A percentile compares a stretch with the other conserved stretches of the same genome.
Conservation (phyloP, 1,140 invertebrate species). For the Microvelia longipes region DNA sequence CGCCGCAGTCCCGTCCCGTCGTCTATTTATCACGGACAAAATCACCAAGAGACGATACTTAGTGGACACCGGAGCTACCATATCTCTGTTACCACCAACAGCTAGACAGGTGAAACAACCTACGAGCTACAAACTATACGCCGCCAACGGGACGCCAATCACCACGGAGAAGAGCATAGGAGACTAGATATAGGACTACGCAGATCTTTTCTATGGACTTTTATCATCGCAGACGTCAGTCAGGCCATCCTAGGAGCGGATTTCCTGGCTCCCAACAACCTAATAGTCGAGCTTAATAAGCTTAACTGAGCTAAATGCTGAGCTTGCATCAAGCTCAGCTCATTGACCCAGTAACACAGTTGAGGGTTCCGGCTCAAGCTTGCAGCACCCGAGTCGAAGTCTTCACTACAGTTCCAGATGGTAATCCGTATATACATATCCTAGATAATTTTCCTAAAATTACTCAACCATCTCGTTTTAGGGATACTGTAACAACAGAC, state of each 20-base stretch:
- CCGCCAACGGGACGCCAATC: neutral
- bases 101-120: neutral
- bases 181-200: slow-evolving; percentile 24
- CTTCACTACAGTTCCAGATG: neutral
- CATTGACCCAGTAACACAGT: neutral
- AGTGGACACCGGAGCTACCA: neutral
- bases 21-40: neutral
- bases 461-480: neutral
- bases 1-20: neutral
- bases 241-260: slow-evolving; percentile 29
- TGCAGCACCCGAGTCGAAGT: neutral
- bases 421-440: neutral
- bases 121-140: neutral
- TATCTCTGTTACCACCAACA: neutral
- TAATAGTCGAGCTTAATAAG: no score
- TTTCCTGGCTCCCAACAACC: slow-evolving; percentile 8
- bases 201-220: slow-evolving; percentile 27
- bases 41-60: neutral
- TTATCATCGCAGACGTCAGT: slow-evolving; percentile 28
- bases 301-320: no score
- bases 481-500: neutral
- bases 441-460: neutral
- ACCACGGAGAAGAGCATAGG: neutral
- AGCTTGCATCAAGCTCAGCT: neutral
- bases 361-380: neutral